These are phyloP conservation scores for Sycophaga agraensis DNA, from an alignment of 1,140 invertebrate species.

Conservation along the genomic window DNA sequence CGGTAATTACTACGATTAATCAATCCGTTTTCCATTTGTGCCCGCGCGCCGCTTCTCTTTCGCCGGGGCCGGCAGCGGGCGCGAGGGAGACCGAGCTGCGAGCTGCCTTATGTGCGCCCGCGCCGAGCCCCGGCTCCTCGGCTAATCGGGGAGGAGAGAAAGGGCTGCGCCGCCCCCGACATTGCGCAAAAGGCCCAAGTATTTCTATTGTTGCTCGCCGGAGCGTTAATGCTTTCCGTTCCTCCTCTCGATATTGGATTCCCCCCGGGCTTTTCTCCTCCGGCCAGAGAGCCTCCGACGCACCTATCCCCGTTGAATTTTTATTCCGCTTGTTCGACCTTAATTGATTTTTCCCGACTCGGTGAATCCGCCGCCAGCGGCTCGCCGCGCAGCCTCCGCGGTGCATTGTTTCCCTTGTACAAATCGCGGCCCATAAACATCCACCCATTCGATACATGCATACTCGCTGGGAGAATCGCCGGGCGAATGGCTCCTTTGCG, in stretches of 20 bases:
- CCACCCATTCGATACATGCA: too few relatives aligned
- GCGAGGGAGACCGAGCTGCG: constrained; percentile 1
- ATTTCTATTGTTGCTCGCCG: constrained; percentile 22
- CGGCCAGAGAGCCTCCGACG: too few relatives aligned
- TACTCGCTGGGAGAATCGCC: too few relatives aligned
- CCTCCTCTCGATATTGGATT: constrained; percentile 17
- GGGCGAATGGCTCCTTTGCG: too few relatives aligned
- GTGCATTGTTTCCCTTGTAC: too few relatives aligned
- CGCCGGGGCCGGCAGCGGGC: too few relatives aligned
- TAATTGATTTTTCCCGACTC: constrained; percentile 15
- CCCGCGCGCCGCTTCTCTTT: too few relatives aligned
- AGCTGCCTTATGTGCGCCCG: neutral
- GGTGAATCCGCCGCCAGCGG: too few relatives aligned
- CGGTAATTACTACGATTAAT: constrained; percentile 62
- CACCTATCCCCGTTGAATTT: constrained; percentile 5
- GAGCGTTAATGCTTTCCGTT: constrained; percentile 16
- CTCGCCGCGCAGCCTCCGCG: too few relatives aligned
- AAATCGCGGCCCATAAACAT: too few relatives aligned
- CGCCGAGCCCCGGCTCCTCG: neutral
- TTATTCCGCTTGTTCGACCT: constrained; percentile 3
- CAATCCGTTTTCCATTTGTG: constrained; percentile 60
- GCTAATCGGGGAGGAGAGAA: constrained; percentile 23
- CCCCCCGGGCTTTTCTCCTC: constrained; percentile 4
- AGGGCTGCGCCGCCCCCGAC: constrained; percentile 7
- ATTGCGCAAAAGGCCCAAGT: constrained; percentile 17